These are phyloP conservation scores for Sus cebifrons DNA, from an alignment of 2,797 vertebrate genomes.

Conservation along the genomic window DNA sequence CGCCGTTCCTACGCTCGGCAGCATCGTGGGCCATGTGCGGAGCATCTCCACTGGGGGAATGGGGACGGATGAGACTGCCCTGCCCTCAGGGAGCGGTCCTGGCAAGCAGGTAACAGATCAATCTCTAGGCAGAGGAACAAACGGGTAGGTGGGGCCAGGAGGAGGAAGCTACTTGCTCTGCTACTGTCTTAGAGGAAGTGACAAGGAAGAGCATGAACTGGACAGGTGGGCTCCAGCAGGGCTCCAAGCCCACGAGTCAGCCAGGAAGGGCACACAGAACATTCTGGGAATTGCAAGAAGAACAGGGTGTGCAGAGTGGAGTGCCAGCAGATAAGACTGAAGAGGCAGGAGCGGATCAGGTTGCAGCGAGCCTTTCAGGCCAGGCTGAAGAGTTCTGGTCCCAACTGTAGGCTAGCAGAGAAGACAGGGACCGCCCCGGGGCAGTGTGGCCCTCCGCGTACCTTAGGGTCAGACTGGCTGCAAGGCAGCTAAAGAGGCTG, in stretches of 20 bases:
- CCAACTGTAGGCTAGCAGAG: not conserved
- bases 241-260: not conserved
- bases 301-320: not conserved
- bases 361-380: not conserved
- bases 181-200: slow-evolving; percentile 49
- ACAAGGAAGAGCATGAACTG: slow-evolving; percentile 18
- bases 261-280: slow-evolving; percentile 8
- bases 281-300: slow-evolving; percentile 59
- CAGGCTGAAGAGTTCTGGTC: not conserved
- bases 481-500: not conserved
- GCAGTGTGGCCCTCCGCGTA: not conserved
- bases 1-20: not conserved
- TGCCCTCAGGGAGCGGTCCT: slow-evolving; percentile 45
- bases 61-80: not conserved
- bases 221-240: slow-evolving; percentile 64
- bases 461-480: not conserved
- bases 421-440: not conserved
- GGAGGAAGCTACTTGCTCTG: slow-evolving; percentile 53
- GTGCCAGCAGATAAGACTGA: not conserved
- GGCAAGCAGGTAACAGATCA: not conserved
- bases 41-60: not conserved
- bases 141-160: slow-evolving; percentile 60
- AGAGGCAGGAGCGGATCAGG: slow-evolving; percentile 1
- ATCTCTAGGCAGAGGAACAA: slow-evolving; percentile 53
- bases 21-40: not conserved